phyloP scores from a whole-genome alignment of 2,888 invertebrate species.

The Conomelus anceps region DNA sequence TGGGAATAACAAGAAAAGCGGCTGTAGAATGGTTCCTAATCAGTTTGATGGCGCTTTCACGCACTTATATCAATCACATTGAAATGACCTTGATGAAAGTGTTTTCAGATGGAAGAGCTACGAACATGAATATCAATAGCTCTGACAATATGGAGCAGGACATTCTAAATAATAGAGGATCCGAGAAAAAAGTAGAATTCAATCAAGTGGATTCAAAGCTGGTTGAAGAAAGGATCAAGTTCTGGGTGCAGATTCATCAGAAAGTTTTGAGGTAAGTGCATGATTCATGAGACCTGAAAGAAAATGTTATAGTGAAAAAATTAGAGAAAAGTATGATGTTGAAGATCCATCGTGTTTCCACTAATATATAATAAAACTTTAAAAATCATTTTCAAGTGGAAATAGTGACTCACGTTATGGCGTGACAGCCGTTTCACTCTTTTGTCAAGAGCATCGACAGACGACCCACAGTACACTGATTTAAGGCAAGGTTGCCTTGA shows the following conservation, averaged over 20 bases:
- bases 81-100: neutral
- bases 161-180: neutral
- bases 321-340: too few species aligned
- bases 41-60: neutral
- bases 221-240: neutral
- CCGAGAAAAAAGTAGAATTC: neutral
- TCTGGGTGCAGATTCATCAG: neutral
- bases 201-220: neutral
- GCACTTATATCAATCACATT: neutral
- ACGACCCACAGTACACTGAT: too few species aligned
- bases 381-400: too few species aligned
- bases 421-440: too few species aligned
- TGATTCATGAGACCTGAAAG: too few species aligned
- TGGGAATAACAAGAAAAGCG: neutral
- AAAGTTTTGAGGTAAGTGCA: neutral
- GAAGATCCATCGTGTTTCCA: too few species aligned
- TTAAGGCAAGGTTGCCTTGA: too few species aligned
- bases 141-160: neutral
- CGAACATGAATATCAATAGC: neutral
- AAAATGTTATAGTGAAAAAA: too few species aligned
- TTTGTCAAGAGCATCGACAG: too few species aligned
- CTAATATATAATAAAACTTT: too few species aligned
- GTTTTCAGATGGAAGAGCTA: neutral
- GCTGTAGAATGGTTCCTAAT: neutral
- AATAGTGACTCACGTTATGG: too few species aligned